phyloP scores from a whole-genome alignment of 2,797 vertebrate genomes.

The Iguana delicatissima region DNA sequence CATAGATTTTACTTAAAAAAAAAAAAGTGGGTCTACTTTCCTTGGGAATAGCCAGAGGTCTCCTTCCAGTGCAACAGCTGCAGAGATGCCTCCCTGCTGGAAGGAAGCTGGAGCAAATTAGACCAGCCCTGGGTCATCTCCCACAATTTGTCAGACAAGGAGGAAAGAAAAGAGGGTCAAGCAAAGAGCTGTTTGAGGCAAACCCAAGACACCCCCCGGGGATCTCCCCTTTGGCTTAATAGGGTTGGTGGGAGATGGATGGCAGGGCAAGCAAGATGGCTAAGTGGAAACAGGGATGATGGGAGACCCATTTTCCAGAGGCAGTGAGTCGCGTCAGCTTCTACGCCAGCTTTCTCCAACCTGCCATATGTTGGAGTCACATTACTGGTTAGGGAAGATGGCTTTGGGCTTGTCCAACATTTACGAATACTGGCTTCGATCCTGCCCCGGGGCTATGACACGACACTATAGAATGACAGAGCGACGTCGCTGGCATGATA shows the following conservation, averaged over 20 bases:
- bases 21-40: too few relatives aligned
- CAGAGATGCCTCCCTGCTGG: constrained; percentile 70
- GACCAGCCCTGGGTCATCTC: constrained; percentile 82
- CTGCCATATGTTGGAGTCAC: not conserved
- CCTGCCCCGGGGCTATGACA: too few relatives aligned
- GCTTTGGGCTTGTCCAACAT: too few relatives aligned
- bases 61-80: constrained; percentile 5
- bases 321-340: not conserved
- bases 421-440: too few relatives aligned
- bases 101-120: constrained; percentile 81
- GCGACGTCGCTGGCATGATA: too few relatives aligned
- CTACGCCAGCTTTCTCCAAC: not conserved
- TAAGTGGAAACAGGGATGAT: constrained; percentile 76
- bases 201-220: constrained; percentile 55
- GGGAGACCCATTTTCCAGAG: constrained; percentile 13
- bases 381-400: not conserved
- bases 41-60: too few relatives aligned
- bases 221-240: constrained; percentile 72
- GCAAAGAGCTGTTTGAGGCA: constrained; percentile 57
- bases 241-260: constrained; percentile 83
- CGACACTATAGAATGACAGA: too few relatives aligned
- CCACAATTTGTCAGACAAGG: constrained; percentile 86
- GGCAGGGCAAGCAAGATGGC: constrained; percentile 68
- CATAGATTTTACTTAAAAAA: too few relatives aligned
- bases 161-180: constrained; percentile 82